phyloP scores from a whole-genome alignment of 1,140 invertebrate species.

The Leptestheria dahalacensis region DNA sequence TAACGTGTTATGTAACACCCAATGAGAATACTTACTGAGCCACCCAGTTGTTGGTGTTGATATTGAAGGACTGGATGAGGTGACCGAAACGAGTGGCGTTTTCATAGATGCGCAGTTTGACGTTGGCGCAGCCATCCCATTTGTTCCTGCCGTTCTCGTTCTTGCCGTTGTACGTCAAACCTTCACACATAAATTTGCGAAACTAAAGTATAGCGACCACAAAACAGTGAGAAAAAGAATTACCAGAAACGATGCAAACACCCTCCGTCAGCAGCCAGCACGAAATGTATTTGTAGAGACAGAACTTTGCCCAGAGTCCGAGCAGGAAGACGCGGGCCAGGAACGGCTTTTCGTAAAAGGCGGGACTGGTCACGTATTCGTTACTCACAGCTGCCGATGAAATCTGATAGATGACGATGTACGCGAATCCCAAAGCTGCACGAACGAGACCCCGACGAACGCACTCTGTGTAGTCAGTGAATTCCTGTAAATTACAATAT shows the following conservation, averaged over 20 bases:
- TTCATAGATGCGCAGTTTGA: constrained; percentile 59
- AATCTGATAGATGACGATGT: constrained; percentile 55
- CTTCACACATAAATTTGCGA: too few species aligned
- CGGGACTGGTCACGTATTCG: constrained; percentile 46
- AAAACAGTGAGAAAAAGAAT: constrained; percentile 25
- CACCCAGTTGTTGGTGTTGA: constrained; percentile 85
- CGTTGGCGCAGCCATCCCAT: constrained; percentile 79
- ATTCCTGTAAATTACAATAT: constrained; percentile 20
- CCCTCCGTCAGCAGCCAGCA: constrained; percentile 83
- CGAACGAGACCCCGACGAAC: constrained; percentile 37
- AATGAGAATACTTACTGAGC: constrained; percentile 50
- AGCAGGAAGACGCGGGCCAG: constrained; percentile 47
- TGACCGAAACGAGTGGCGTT: constrained; percentile 61
- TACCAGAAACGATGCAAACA: constrained; percentile 45
- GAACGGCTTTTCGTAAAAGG: constrained; percentile 44
- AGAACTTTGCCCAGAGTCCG: constrained; percentile 67
- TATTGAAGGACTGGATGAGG: constrained; percentile 77
- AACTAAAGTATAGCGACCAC: constrained; percentile 1
- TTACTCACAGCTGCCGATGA: constrained; percentile 50
- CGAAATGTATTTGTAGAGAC: constrained; percentile 77
- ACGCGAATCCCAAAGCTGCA: constrained; percentile 46
- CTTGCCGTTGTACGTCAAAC: constrained; percentile 65
- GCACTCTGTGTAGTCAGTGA: constrained; percentile 22
- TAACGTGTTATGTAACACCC: constrained; percentile 3
- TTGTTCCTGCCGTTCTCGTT: constrained; percentile 35